Evolutionary conservation across 2,888 invertebrate genomes (phyloP).

Genomic region (Ferdinandea cuprea): DNA sequence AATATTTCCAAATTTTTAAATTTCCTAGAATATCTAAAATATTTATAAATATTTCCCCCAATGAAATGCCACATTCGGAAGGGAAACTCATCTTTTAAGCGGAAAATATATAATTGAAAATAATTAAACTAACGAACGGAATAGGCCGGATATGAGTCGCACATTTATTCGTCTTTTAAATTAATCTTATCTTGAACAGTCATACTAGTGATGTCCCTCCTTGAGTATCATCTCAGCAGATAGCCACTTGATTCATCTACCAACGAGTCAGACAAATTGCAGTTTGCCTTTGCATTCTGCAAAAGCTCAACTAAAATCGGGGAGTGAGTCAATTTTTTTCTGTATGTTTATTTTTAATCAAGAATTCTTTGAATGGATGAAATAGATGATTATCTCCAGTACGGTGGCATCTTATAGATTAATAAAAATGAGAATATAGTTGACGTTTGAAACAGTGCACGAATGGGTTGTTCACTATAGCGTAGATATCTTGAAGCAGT

Average conservation of each 20-base stretch:
- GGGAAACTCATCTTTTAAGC: conserved; percentile 45
- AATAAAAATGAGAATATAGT: too few species aligned
- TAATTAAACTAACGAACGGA: conserved; percentile 36
- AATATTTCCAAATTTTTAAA: background rate
- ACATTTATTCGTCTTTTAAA: conserved; percentile 11
- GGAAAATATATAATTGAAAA: conserved; percentile 38
- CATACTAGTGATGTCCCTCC: conserved; percentile 5
- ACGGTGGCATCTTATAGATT: too few species aligned
- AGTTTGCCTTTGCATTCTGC: conserved; percentile 2
- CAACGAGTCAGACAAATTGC: conserved; percentile 22
- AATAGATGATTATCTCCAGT: too few species aligned
- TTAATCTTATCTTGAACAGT: conserved; percentile 30
- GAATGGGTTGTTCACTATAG: too few species aligned
- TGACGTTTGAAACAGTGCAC: too few species aligned
- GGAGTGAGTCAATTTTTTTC: too few species aligned
- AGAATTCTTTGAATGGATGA: too few species aligned
- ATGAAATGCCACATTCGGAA: conserved; percentile 28
- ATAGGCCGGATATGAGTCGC: conserved; percentile 38
- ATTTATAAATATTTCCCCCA: conserved; percentile 4
- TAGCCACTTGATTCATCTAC: conserved; percentile 13
- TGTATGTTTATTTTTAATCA: too few species aligned
- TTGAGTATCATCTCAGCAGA: conserved; percentile 12
- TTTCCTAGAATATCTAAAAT: conserved; percentile 4
- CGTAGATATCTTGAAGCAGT: too few species aligned
- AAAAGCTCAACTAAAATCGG: background rate